Conservation (phyloP, 2,113 vertebrate genomes). For the Phylloscopus trochiloides region DNA sequence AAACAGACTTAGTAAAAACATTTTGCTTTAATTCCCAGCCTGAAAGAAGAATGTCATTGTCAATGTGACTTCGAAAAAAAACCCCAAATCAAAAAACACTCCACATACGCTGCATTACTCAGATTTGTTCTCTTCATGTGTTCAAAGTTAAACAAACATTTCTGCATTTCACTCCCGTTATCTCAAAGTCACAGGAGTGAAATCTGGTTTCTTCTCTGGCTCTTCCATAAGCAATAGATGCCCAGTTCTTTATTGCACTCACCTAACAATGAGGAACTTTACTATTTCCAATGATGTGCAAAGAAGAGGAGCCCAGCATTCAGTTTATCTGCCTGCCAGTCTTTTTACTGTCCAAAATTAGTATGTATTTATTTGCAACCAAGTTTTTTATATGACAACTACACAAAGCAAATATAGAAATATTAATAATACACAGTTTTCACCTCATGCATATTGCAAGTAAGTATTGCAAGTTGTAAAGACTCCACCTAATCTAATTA, state of each 20-base stretch:
- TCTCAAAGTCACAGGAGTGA: slow-evolving; percentile 30
- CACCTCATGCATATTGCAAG: neutral
- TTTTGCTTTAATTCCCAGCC: neutral
- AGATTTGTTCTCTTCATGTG: neutral
- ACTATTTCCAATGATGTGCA: neutral
- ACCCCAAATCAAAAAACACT: no score
- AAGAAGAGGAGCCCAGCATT: neutral
- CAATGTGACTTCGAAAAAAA: neutral
- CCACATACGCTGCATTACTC: neutral
- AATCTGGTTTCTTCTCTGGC: neutral
- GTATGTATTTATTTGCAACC: neutral
- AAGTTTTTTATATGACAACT: neutral
- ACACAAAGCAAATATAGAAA: neutral
- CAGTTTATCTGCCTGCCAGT: neutral
- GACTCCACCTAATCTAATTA: slow-evolving; percentile 44
- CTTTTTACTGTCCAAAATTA: neutral
- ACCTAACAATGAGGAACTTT: neutral
- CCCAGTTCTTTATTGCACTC: neutral
- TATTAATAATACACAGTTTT: neutral
- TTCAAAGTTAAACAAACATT: slow-evolving; percentile 18
- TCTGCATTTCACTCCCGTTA: neutral
- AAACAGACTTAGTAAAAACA: neutral
- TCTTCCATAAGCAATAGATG: neutral
- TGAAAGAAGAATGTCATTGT: neutral
- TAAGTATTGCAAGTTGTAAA: neutral